phyloP scores from a whole-genome alignment of 2,888 invertebrate genomes.

The Azorinus chamasolen region DNA sequence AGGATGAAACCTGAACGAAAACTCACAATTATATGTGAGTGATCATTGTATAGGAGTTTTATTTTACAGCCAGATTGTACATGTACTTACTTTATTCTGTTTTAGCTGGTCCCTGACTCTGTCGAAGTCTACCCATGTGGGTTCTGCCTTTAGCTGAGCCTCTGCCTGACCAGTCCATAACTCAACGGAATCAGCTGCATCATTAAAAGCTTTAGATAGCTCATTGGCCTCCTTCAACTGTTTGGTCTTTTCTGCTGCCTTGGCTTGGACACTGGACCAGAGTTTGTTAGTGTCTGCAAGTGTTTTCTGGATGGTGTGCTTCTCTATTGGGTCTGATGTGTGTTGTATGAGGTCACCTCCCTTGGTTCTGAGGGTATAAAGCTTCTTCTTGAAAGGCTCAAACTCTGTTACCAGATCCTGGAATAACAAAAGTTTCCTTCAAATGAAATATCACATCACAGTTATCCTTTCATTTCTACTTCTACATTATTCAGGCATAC shows the following conservation, averaged over 20 bases:
- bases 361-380: constrained; percentile 74
- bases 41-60: too few species aligned
- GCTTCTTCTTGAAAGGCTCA: constrained; percentile 74
- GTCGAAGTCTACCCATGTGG: constrained; percentile 73
- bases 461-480: too few species aligned
- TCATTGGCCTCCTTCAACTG: constrained; percentile 78
- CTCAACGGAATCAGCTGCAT: constrained; percentile 70
- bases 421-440: constrained; percentile 19
- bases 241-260: constrained; percentile 71
- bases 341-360: constrained; percentile 78
- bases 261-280: constrained; percentile 76
- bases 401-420: constrained; percentile 77
- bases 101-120: constrained; percentile 75
- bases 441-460: too few species aligned
- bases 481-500: too few species aligned
- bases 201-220: constrained; percentile 71
- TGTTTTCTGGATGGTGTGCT: constrained; percentile 75
- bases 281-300: constrained; percentile 76
- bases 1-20: too few species aligned
- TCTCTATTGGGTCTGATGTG: constrained; percentile 74
- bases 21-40: too few species aligned
- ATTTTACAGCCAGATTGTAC: too few species aligned
- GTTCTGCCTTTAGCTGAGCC: constrained; percentile 60
- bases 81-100: constrained; percentile 73
- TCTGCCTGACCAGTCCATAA: constrained; percentile 74